Evolutionary conservation across 2,888 invertebrate species (phyloP), one percentile per base, ranked within the genome.

Genomic region (Acanthosepion pharaonis): DNA sequence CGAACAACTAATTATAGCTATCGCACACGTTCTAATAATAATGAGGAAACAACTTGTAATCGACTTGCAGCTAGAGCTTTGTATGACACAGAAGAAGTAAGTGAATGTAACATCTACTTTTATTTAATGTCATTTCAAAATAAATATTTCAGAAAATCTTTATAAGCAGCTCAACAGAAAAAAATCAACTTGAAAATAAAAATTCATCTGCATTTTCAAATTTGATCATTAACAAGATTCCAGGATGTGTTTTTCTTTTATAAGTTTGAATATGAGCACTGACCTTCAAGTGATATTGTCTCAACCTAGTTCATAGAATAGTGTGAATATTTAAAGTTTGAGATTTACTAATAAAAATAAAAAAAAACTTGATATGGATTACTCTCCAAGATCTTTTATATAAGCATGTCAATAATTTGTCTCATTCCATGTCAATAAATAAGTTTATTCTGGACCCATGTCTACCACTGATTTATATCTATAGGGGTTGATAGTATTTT

Each of bases 81-180:
- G 33, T 97, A 97, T 95, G 97, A 97, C 95, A 97, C 97, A n/a
- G 97, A 97, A 94, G 97, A 97, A 92, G 97, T 97, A 93, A 93
- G 93, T 93, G 9, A n/a, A 78, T 78, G 9, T 78, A 78, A 3
- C 78, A 78, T 78, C 11, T 78, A 78, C 78, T 78, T 78, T 78
- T 78, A n/a, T 78, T 78, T n/a, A 15, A n/a, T n/a, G 9, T n/a
- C n/a, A 33, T 78, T 78, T 78, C 6, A n/a, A 55, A 55, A 55
- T 55, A 59, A 3, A 23, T 59, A 20, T 42, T 59, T 59, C 20
- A 59, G 20, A 59, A 78, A 78, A 33, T 33, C 4, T 78, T 78
- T 78, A n/a, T n/a, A 33, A 6, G 15, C 20, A 15, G n/a, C n/a
- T 78, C 20, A n/a, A n/a, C 78, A 78, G 18, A 78, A 78, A 4